phyloP scores from a whole-genome alignment of 2,888 invertebrate species.

The Danaus chrysippus region DNA sequence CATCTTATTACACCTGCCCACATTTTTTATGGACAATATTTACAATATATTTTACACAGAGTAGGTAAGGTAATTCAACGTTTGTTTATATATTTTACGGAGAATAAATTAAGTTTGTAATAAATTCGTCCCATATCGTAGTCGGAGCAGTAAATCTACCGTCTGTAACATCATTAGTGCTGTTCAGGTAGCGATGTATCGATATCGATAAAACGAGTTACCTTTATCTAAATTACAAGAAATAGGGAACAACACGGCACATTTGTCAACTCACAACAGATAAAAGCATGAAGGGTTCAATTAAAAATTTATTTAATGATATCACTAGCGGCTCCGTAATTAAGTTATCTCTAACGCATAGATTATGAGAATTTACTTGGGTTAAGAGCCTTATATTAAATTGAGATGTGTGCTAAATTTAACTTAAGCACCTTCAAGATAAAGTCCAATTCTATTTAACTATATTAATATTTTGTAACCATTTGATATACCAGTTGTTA shows the following conservation, averaged over 20 bases:
- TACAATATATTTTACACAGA: too few relatives aligned
- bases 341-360: slow-evolving; percentile 39
- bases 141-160: too few relatives aligned
- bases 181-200: slow-evolving; percentile 28
- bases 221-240: slow-evolving; percentile 31
- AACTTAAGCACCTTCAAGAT: not conserved
- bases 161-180: slow-evolving; percentile 21
- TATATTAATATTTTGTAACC: not conserved
- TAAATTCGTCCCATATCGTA: too few relatives aligned
- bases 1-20: too few relatives aligned
- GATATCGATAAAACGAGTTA: slow-evolving; percentile 25
- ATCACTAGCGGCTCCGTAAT: slow-evolving; percentile 36
- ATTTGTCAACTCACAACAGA: slow-evolving; percentile 37
- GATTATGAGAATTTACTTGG: slow-evolving; percentile 30
- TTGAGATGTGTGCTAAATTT: slow-evolving; percentile 9
- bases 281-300: slow-evolving; percentile 36
- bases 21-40: too few relatives aligned
- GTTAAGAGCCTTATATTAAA: slow-evolving; percentile 7
- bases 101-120: too few relatives aligned
- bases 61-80: too few relatives aligned
- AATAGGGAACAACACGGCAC: slow-evolving; percentile 33
- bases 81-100: too few relatives aligned
- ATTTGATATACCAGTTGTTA: slow-evolving; percentile 7
- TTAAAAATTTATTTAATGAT: slow-evolving; percentile 39
- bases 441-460: slow-evolving; percentile 12